Evolutionary conservation across 1,140 invertebrate genomes (phyloP), one percentile per base, ranked within the genome.

Genomic region (Lepidurus arcticus): DNA sequence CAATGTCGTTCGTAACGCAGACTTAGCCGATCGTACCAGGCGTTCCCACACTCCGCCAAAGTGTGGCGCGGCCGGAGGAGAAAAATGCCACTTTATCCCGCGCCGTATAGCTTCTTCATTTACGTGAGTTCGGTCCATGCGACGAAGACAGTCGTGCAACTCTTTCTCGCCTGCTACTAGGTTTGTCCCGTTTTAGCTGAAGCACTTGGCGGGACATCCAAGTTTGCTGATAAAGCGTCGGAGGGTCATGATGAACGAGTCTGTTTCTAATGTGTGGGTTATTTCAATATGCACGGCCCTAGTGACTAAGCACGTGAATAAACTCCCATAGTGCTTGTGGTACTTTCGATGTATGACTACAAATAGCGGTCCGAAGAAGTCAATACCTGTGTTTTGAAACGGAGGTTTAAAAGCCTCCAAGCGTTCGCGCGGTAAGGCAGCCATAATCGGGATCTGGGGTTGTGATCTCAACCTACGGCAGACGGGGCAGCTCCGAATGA

Each of bases 281-380:
- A 83, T 75, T 78, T 84, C 84, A 34, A 84, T 24, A 74, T 84
- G 82, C 2, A 85, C 78, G 7, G 83, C 82, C 76, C 83, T 43
- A 65, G 80, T 83, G 3, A 79, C 74, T 7, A 81, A 13, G 76
- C 83, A 82, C 0, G 81, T 83, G 53, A 84, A 83, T 13, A 84
- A 21, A 5, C 78, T 79, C 10, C 83, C 81, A 47, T 81, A 84
- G 5, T 79, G 73, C 78, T 84, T 84, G 75, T 79, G 77, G 42
- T 53, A 53, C 47, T 73, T 43, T 73, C 80, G 73, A 77, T 76
- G 73, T 2, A 81, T 73, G 16, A 75, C 80, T 0, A 82, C 80
- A 16, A 77, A 43, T 16, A 81, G 9, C 7, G 80, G 80, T 7
- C 79, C 79, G 73, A 81, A 81, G 73, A 73, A 79, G 65, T 80